Evolutionary conservation across 2,113 vertebrate genomes (phyloP), one percentile per base, ranked within the genome.

Genomic region (Nymphicus hollandicus): DNA sequence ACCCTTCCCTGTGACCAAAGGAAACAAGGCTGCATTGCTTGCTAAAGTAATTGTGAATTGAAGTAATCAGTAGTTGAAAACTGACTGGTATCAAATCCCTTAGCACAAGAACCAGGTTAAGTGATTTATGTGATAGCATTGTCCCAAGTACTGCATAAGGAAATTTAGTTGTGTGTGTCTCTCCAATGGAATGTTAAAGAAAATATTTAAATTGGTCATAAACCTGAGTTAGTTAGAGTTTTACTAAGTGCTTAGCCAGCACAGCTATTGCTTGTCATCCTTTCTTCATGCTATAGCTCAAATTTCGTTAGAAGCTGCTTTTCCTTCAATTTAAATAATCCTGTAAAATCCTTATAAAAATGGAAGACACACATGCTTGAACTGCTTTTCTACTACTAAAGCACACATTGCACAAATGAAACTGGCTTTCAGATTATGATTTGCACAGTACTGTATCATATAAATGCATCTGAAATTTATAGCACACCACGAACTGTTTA

Each of bases 391-490:
- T 92, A 88, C 79, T 77, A 20, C 80, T 88, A 80, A 78, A 91
- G 37, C 43, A 68, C 35, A 80, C 66, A 44, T 29, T 74, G 43
- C 43, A 47, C 81, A 95, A 95, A 93, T 91, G 86, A 96, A 92
- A 53, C 66, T 94, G 88, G 58, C 81, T 93, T 94, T 91, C 77
- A 96, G 91, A 81, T 88, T 78, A 91, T 90, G 88, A 97, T 96
- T 97, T 97, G 65, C 68, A 87, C 37, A 76, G 82, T n/a, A 56
- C 56, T 83, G 20, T 89, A n/a, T 66, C 95, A 87, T 63, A 70
- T 65, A 83, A 88, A 95, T 66, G 76, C 44, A 83, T 76, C 63
- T 79, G 88, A 97, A 96, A 97, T 98, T 97, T 97, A 97, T 58
- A 93, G 68, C 50, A 29, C 2, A 19, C 23, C 76, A 71, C 3